A percentile compares a stretch with the other conserved stretches of the same genome.
Evolutionary conservation across 2,888 invertebrate species (phyloP).

Genomic region (Ctenicera cuprea): DNA sequence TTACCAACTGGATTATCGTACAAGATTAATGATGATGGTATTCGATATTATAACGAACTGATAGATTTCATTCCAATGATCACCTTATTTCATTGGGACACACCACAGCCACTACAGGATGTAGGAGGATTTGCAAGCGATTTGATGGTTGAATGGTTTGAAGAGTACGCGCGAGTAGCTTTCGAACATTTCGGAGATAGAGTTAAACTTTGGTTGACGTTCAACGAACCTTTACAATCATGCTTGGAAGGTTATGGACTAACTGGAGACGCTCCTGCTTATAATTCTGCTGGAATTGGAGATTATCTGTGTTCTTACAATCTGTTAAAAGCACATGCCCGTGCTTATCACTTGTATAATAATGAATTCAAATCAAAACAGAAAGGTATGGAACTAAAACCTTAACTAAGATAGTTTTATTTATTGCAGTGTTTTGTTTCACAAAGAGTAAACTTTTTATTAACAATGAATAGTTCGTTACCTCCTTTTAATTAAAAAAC

Average conservation of each 20-base stretch:
- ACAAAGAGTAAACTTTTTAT: no score
- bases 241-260: conserved; percentile 63
- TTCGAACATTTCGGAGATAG: conserved; percentile 62
- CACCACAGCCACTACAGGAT: conserved; percentile 73
- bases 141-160: conserved; percentile 74
- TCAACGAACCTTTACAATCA: conserved; percentile 73
- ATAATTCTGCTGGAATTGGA: conserved; percentile 73
- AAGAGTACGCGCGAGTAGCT: conserved; percentile 75
- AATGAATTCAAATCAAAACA: conserved; percentile 74
- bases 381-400: conserved; percentile 75
- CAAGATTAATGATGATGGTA: conserved; percentile 76
- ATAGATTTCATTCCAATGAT: conserved; percentile 75
- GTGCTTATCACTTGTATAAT: conserved; percentile 78
- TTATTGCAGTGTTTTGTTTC: no score
- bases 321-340: conserved; percentile 79
- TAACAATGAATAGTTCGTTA: no score
- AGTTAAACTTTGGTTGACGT: conserved; percentile 73
- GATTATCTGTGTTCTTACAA: conserved; percentile 80
- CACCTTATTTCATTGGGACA: conserved; percentile 76
- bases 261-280: conserved; percentile 64
- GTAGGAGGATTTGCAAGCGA: conserved; percentile 73
- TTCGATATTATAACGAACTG: conserved; percentile 79
- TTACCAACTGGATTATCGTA: conserved; percentile 76
- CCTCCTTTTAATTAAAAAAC: no score
- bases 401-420: no score